Evolutionary conservation across 2,113 vertebrate genomes (phyloP).

Genomic region (Macaca fascicularis): T2T-MFA8v1.1 NC_088376.1:131996501-131997000

Average conservation of each 20-base stretch:
- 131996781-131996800: neutral
- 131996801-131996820: neutral
- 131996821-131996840: slow-evolving; percentile 40
- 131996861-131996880: neutral
- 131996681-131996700: neutral
- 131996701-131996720: neutral
- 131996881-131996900: slow-evolving; percentile 52
- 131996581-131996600: neutral
- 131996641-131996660: neutral
- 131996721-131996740: neutral
- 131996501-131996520: neutral
- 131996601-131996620: neutral
- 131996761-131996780: neutral
- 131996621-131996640: neutral
- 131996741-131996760: neutral
- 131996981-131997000: slow-evolving; percentile 60
- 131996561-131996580: neutral
- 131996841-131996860: slow-evolving; percentile 48
- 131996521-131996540: neutral
- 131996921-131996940: slow-evolving; percentile 26
- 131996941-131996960: slow-evolving; percentile 44
- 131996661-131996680: neutral
- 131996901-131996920: slow-evolving; percentile 57
- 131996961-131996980: slow-evolving; percentile 64
- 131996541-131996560: neutral